These are phyloP conservation scores for Terrapene triunguis DNA, from an alignment of 2,113 vertebrate species.

Conservation along the genomic window DNA sequence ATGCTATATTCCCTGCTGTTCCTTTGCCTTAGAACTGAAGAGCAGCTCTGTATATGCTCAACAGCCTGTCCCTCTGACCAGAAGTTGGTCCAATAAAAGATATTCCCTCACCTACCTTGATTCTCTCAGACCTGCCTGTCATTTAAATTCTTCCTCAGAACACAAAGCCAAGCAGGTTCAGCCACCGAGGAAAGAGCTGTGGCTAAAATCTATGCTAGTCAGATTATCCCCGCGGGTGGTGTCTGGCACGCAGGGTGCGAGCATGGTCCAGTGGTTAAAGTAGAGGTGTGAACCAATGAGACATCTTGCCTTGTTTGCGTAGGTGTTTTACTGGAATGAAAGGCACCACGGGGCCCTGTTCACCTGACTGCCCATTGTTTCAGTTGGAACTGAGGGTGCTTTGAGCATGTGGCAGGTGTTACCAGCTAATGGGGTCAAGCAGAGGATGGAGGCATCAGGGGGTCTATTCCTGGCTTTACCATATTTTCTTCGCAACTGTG, in stretches of 20 bases:
- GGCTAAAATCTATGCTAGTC: neutral
- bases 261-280: neutral
- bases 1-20: neutral
- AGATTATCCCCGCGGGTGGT: neutral
- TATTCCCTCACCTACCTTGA: too few species aligned
- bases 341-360: neutral
- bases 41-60: too few species aligned
- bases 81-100: too few species aligned
- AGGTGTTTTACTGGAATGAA: neutral
- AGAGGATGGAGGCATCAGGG: neutral
- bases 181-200: neutral
- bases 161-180: neutral
- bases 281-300: neutral
- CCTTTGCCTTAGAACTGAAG: neutral
- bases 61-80: too few species aligned
- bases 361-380: too few species aligned
- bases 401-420: neutral
- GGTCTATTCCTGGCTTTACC: rapidly evolving
- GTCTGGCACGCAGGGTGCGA: neutral
- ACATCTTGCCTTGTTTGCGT: neutral
- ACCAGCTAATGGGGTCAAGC: neutral
- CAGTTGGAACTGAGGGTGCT: neutral
- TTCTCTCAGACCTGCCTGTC: neutral
- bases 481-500: neutral
- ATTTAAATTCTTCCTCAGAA: neutral